These are phyloP conservation scores for Brachionus plicatilis DNA, from an alignment of 1,140 invertebrate species.

Conservation along the genomic window DNA sequence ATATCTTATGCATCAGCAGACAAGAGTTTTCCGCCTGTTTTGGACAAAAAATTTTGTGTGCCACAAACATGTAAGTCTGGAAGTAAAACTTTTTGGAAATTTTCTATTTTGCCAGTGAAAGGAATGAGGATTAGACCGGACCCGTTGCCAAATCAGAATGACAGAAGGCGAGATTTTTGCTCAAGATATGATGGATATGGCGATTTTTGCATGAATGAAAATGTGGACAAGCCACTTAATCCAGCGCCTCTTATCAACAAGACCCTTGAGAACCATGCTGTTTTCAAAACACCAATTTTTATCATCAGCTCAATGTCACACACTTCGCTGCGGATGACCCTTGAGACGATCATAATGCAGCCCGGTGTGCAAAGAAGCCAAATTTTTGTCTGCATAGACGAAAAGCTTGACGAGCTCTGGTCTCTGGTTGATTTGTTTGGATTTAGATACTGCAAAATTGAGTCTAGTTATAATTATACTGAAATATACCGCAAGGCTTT, in stretches of 20 bases:
- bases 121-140: slow-evolving; percentile 53
- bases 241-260: slow-evolving; percentile 56
- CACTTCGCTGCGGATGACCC: slow-evolving; percentile 54
- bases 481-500: slow-evolving; percentile 42
- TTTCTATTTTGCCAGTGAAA: slow-evolving; percentile 45
- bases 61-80: slow-evolving; percentile 44
- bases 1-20: slow-evolving; percentile 41
- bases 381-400: slow-evolving; percentile 52
- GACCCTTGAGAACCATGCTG: slow-evolving; percentile 51
- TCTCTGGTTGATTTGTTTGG: slow-evolving; percentile 51
- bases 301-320: slow-evolving; percentile 55
- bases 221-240: slow-evolving; percentile 54
- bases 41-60: slow-evolving; percentile 44
- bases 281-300: slow-evolving; percentile 57
- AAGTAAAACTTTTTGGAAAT: background rate
- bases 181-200: slow-evolving; percentile 54
- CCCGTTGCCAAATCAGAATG: slow-evolving; percentile 52
- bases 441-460: slow-evolving; percentile 46
- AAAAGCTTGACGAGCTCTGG: slow-evolving; percentile 50
- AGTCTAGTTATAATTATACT: slow-evolving; percentile 46
- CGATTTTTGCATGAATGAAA: slow-evolving; percentile 56
- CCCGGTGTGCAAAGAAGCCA: slow-evolving; percentile 56
- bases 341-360: slow-evolving; percentile 58
- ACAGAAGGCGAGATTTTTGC: slow-evolving; percentile 55
- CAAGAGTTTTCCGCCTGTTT: slow-evolving; percentile 42